These are phyloP conservation scores for Nannoperca australis DNA, from an alignment of 2,797 vertebrate species.

Conservation along the genomic window DNA sequence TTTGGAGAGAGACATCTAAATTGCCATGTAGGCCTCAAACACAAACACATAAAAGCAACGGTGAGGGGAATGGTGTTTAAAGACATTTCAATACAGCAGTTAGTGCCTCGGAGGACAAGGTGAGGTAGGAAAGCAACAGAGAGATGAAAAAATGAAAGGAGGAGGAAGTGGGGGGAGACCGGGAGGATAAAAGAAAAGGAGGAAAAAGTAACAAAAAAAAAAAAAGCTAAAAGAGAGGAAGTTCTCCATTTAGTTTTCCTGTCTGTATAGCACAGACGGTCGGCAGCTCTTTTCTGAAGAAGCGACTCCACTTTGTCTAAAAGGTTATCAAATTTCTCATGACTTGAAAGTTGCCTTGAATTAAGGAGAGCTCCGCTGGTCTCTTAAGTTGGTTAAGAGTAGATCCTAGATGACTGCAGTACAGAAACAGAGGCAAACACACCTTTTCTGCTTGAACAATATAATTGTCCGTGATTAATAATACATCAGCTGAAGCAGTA, in stretches of 20 bases:
- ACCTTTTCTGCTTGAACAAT: neutral
- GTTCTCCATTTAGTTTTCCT: constrained; percentile 34
- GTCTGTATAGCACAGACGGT: constrained; percentile 26
- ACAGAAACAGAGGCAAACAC: neutral
- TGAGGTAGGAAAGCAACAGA: constrained; percentile 42
- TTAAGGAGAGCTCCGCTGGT: neutral
- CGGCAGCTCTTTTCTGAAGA: constrained; percentile 50
- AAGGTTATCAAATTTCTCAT: neutral
- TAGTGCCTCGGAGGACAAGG: constrained; percentile 51
- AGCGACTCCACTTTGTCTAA: constrained; percentile 36
- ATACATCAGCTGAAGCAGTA: neutral
- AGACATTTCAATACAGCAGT: constrained; percentile 80
- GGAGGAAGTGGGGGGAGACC: constrained; percentile 18
- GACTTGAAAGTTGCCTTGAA: neutral
- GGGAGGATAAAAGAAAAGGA: constrained; percentile 31
- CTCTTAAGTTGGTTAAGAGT: too few relatives aligned
- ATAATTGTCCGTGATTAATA: constrained; percentile 11
- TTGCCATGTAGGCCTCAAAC: constrained; percentile 75
- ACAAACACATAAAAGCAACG: constrained; percentile 77
- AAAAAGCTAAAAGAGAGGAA: constrained; percentile 28
- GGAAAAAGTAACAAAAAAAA: neutral
- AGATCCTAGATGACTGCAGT: too few relatives aligned
- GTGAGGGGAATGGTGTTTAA: constrained; percentile 70
- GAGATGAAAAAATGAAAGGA: constrained; percentile 36
- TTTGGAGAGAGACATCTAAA: constrained; percentile 77